phyloP scores from a whole-genome alignment of 2,888 invertebrate genomes.

The Amaurobius ferox region DNA sequence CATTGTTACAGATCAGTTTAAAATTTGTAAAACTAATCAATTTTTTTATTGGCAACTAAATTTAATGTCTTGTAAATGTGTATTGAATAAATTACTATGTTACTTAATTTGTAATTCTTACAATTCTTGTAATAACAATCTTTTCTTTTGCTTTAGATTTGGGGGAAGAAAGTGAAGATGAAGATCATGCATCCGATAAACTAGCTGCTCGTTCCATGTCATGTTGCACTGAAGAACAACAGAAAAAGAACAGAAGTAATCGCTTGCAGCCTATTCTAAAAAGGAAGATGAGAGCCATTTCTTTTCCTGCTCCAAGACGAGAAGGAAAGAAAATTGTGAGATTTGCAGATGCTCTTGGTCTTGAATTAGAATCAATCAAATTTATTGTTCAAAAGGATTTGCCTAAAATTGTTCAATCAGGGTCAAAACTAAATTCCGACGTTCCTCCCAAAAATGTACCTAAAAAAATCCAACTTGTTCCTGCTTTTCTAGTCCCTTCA shows the following conservation, averaged over 20 bases:
- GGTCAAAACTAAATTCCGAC: constrained; percentile 19
- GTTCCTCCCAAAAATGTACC: background rate
- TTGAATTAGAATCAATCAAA: constrained; percentile 78
- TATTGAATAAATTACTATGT: too few species aligned
- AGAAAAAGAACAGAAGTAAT: background rate
- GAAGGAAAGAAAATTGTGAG: constrained; percentile 77
- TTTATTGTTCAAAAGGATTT: constrained; percentile 75
- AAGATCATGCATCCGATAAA: constrained; percentile 5
- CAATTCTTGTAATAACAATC: too few species aligned
- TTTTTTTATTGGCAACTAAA: too few species aligned
- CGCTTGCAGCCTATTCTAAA: constrained; percentile 41
- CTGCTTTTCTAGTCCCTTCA: constrained; percentile 77
- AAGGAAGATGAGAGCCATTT: constrained; percentile 49
- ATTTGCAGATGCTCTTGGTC: constrained; percentile 79
- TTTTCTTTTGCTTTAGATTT: constrained; percentile 25
- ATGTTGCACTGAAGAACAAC: constrained; percentile 31
- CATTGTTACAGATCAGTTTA: too few species aligned
- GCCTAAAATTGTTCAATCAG: constrained; percentile 56
- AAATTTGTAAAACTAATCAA: too few species aligned
- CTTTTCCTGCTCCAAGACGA: constrained; percentile 57
- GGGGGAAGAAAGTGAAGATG: constrained; percentile 59
- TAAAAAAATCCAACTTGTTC: constrained; percentile 67
- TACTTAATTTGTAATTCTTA: too few species aligned
- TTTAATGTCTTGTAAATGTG: too few species aligned
- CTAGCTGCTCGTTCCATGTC: background rate